Percentiles rank a stretch among this genome's conserved stretches.
Evolutionary conservation across 2,113 vertebrate species (phyloP).

Genomic region (Cyprinus carpio): DNA sequence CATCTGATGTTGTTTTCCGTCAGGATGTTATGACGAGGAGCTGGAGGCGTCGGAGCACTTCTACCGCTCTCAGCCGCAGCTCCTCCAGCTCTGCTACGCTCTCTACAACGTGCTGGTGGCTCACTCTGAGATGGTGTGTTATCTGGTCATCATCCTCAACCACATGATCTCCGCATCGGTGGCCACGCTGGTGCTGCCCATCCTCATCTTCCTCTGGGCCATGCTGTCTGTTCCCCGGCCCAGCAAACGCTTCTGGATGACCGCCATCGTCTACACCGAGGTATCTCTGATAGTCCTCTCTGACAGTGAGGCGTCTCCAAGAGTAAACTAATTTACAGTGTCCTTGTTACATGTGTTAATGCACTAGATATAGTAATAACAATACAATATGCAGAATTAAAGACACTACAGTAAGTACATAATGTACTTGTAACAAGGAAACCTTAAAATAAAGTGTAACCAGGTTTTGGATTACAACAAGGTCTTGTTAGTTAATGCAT

Average conservation of each 20-base stretch:
- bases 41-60: conserved; percentile 87
- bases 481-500: too few relatives aligned
- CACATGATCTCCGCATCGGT: conserved; percentile 92
- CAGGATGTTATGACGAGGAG: conserved; percentile 86
- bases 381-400: too few relatives aligned
- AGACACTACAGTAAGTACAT: too few relatives aligned
- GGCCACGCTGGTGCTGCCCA: conserved; percentile 87
- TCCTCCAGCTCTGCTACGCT: conserved; percentile 86
- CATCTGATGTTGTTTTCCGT: not conserved
- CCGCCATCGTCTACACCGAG: conserved; percentile 94
- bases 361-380: too few relatives aligned
- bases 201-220: conserved; percentile 93
- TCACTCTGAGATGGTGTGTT: conserved; percentile 90
- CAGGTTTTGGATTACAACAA: too few relatives aligned
- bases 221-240: conserved; percentile 92
- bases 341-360: too few relatives aligned
- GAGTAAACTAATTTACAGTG: too few relatives aligned
- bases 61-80: conserved; percentile 83
- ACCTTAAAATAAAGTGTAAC: too few relatives aligned
- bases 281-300: conserved; percentile 61
- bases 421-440: too few relatives aligned
- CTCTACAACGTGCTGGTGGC: conserved; percentile 89
- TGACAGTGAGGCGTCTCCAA: too few relatives aligned
- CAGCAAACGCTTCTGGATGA: conserved; percentile 95
- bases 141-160: conserved; percentile 92